Percentiles rank a stretch among this genome's conserved stretches.
These are phyloP conservation scores for Serranus cabrilla DNA, from an alignment of 2,797 vertebrate species.

Conservation along the genomic window DNA sequence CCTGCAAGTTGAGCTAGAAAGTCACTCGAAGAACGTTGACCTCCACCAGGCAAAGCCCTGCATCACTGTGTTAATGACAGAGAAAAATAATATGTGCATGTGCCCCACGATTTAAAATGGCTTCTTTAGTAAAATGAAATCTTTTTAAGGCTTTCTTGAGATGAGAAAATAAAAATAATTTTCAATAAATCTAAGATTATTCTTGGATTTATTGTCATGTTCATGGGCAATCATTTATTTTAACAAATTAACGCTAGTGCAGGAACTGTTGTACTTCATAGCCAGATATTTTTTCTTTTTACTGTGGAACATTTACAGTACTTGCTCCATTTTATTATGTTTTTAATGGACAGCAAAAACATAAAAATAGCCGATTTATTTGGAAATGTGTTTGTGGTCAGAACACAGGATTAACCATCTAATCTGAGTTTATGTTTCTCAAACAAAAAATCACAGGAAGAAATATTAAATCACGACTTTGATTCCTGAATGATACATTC, in stretches of 20 bases:
- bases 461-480: neutral
- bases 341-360: neutral
- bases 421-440: neutral
- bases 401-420: neutral
- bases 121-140: neutral
- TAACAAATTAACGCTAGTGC: neutral
- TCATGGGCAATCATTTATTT: neutral
- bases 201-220: neutral
- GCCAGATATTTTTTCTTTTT: too few species aligned
- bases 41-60: too few species aligned
- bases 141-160: neutral
- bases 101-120: too few species aligned
- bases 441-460: neutral
- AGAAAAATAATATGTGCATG: too few species aligned
- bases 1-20: too few species aligned
- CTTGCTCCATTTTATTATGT: too few species aligned
- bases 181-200: neutral
- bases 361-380: neutral
- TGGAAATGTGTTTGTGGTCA: neutral
- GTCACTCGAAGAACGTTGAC: too few species aligned
- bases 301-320: too few species aligned
- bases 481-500: neutral
- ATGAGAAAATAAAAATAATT: neutral
- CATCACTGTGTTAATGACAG: too few species aligned
- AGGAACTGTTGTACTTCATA: neutral